These are phyloP conservation scores for Oryzias celebensis DNA, from an alignment of 2,113 vertebrate genomes.

Conservation along the genomic window DNA sequence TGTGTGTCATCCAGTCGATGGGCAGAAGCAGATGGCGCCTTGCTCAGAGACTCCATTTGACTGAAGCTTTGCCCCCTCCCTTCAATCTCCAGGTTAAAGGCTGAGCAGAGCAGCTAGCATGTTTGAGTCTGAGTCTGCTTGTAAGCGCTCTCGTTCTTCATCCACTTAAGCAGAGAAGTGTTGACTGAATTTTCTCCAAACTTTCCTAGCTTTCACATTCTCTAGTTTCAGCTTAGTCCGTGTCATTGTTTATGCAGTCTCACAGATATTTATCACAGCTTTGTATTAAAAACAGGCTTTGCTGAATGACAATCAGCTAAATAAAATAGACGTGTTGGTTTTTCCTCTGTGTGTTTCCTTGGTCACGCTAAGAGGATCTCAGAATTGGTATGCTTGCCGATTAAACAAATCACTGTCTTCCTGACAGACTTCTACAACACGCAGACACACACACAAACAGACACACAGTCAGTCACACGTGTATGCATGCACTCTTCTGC, in stretches of 20 bases:
- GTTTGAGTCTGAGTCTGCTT: constrained; percentile 37
- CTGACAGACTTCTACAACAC: constrained; percentile 56
- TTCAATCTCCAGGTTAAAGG: constrained; percentile 18
- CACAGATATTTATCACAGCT: constrained; percentile 10
- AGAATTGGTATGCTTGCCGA: constrained; percentile 60
- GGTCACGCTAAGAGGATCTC: constrained; percentile 34
- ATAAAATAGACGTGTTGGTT: constrained; percentile 11
- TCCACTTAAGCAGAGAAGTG: constrained; percentile 12
- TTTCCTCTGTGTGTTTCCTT: constrained; percentile 16
- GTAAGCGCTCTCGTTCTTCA: constrained; percentile 22
- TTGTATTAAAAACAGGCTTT: constrained; percentile 6
- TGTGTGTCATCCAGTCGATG: constrained; percentile 49
- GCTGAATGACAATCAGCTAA: neutral
- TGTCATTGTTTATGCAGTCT: constrained; percentile 15
- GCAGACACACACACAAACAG: constrained; percentile 32
- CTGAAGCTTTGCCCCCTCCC: constrained; percentile 25
- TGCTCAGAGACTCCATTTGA: constrained; percentile 57
- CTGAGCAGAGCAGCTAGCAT: constrained; percentile 21
- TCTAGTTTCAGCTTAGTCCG: neutral
- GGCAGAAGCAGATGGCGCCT: constrained; percentile 70
- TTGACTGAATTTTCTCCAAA: constrained; percentile 18
- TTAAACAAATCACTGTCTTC: constrained; percentile 65
- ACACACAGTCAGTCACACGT: constrained; percentile 22
- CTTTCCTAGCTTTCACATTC: constrained; percentile 2
- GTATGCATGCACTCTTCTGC: constrained; percentile 21